Conservation (phyloP, 2,113 vertebrate species). For the Leptobrachium leishanense region DNA sequence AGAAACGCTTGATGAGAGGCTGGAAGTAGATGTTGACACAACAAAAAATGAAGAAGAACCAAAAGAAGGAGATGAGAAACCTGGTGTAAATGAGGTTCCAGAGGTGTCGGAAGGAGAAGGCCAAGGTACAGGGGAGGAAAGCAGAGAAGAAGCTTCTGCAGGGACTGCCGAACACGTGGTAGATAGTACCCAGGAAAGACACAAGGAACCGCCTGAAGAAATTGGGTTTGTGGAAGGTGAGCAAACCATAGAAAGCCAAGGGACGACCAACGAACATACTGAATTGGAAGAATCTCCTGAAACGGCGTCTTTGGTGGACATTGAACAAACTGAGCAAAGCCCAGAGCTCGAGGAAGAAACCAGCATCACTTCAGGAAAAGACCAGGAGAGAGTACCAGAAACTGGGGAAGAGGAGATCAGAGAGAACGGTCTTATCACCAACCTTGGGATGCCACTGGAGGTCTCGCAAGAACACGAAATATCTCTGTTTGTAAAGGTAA, state of each 20-base stretch:
- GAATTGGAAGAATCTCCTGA: neutral
- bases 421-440: conserved; percentile 17
- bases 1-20: neutral
- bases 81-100: neutral
- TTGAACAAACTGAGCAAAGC: neutral
- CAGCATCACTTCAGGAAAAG: neutral
- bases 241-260: neutral
- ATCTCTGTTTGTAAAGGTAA: conserved; percentile 42
- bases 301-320: neutral
- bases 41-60: neutral
- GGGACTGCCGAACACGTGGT: neutral
- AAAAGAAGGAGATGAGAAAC: neutral
- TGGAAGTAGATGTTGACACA: neutral
- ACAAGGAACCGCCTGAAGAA: neutral
- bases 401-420: neutral
- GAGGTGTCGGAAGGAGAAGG: neutral
- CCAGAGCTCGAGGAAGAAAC: neutral
- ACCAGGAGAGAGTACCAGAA: neutral
- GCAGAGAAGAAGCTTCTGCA: neutral
- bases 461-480: conserved; percentile 28
- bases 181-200: neutral
- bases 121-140: neutral
- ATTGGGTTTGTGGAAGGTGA: neutral
- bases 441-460: neutral
- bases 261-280: neutral